These are phyloP conservation scores for Crotalus horridus DNA, from an alignment of 2,113 vertebrate genomes.

Conservation along the genomic window DNA sequence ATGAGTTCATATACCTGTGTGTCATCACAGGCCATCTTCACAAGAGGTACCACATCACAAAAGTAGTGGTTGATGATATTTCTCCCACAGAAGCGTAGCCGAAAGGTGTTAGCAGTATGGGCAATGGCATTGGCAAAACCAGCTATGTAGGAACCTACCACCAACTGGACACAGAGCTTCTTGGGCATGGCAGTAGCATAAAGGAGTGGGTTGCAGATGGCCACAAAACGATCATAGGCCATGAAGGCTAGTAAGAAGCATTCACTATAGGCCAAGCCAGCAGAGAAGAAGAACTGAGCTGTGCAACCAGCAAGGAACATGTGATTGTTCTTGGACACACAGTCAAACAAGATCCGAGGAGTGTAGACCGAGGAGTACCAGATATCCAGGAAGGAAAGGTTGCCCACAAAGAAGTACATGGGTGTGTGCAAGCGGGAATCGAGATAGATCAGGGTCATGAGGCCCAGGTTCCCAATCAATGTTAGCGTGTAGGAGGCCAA, in stretches of 20 bases:
- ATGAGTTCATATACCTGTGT: conserved; percentile 48
- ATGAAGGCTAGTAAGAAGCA: conserved; percentile 49
- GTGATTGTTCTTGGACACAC: conserved; percentile 40
- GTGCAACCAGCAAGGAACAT: conserved; percentile 48
- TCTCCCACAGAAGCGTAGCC: conserved; percentile 46
- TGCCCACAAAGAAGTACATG: conserved; percentile 60
- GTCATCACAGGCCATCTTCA: conserved; percentile 52
- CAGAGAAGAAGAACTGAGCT: conserved; percentile 52
- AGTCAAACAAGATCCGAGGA: conserved; percentile 49
- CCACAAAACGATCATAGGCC: conserved; percentile 48
- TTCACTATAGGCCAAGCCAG: conserved; percentile 40
- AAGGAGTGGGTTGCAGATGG: conserved; percentile 49
- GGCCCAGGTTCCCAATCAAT: conserved; percentile 40
- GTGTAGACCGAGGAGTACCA: conserved; percentile 49
- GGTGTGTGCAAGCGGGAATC: conserved; percentile 41
- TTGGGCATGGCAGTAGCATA: conserved; percentile 43
- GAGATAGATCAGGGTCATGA: conserved; percentile 42
- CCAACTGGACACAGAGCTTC: conserved; percentile 35
- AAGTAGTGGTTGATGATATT: conserved; percentile 57
- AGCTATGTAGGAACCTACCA: conserved; percentile 31
- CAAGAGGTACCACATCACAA: conserved; percentile 51
- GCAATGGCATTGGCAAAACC: conserved; percentile 51
- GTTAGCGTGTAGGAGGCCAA: conserved; percentile 40
- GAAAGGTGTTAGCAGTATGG: conserved; percentile 54
- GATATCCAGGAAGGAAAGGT: conserved; percentile 48